phyloP scores from a whole-genome alignment of 2,113 vertebrate species.

The Maccullochella peelii region DNA sequence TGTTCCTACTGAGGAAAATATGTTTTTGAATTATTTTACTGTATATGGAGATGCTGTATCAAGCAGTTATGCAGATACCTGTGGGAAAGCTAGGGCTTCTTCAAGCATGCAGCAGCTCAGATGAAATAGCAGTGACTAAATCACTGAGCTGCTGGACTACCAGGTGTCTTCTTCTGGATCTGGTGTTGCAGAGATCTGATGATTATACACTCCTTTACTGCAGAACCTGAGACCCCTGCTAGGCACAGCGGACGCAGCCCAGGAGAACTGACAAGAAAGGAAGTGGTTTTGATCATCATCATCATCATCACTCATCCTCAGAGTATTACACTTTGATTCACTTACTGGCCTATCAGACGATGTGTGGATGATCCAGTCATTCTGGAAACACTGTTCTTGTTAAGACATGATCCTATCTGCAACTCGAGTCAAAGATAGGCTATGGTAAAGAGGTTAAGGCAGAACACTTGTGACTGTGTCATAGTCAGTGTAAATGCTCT shows the following conservation, averaged over 20 bases:
- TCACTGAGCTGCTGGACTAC: not conserved
- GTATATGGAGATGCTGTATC: not conserved
- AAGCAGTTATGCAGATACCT: slow-evolving; percentile 10
- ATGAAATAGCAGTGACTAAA: not conserved
- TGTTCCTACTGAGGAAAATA: not conserved
- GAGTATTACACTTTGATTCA: not conserved
- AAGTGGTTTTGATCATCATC: not conserved
- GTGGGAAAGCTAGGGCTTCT: not conserved
- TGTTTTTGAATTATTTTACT: not conserved
- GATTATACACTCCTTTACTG: slow-evolving; percentile 15
- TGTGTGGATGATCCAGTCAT: not conserved
- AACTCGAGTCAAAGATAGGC: not conserved
- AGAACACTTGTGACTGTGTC: not conserved
- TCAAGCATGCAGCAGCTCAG: not conserved
- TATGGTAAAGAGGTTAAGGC: not conserved
- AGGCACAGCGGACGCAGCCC: not conserved
- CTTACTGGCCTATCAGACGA: not conserved
- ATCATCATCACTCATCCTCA: not conserved
- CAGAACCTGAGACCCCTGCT: not conserved
- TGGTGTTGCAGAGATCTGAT: not conserved
- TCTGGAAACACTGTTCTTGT: not conserved
- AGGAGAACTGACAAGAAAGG: not conserved
- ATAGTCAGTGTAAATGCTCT: not conserved
- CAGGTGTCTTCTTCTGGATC: not conserved
- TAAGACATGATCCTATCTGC: not conserved